Evolutionary conservation across 2,888 invertebrate genomes (phyloP).

Genomic region (Nomada lathburiana): DNA sequence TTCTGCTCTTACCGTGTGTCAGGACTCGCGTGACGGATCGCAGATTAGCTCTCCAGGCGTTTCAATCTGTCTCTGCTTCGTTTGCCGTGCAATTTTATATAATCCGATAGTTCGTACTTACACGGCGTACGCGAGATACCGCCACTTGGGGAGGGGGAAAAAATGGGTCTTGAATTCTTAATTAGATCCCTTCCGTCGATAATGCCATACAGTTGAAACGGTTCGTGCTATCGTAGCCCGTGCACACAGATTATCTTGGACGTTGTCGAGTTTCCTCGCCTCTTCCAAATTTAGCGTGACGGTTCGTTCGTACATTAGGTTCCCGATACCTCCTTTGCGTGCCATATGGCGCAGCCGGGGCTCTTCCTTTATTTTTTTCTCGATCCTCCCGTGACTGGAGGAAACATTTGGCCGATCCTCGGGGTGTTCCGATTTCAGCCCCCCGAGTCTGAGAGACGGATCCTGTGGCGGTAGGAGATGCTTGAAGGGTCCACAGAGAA

Average conservation of each 20-base stretch:
- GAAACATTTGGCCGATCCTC: slow-evolving; percentile 41
- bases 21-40: slow-evolving; percentile 35
- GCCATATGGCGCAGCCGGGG: slow-evolving; percentile 43
- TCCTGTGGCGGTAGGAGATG: slow-evolving; percentile 60
- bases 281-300: neutral
- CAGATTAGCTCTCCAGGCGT: slow-evolving; percentile 19
- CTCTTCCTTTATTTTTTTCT: neutral
- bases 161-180: neutral
- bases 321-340: slow-evolving; percentile 19
- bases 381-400: neutral
- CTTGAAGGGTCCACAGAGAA: slow-evolving; percentile 50
- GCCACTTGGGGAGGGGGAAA: neutral
- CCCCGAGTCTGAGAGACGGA: slow-evolving; percentile 64
- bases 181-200: slow-evolving; percentile 9
- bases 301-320: slow-evolving; percentile 6
- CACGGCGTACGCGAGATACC: neutral
- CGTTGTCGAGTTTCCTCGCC: neutral
- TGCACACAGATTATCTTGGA: too few relatives aligned
- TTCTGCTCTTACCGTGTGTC: neutral
- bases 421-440: slow-evolving; percentile 55
- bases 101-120: slow-evolving; percentile 19
- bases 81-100: slow-evolving; percentile 5
- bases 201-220: too few relatives aligned
- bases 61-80: slow-evolving; percentile 25
- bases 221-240: too few relatives aligned